Percentiles rank a stretch among this genome's conserved stretches.
Evolutionary conservation across 1,140 invertebrate species (phyloP).

Genomic region (Drosophila leontia): DNA sequence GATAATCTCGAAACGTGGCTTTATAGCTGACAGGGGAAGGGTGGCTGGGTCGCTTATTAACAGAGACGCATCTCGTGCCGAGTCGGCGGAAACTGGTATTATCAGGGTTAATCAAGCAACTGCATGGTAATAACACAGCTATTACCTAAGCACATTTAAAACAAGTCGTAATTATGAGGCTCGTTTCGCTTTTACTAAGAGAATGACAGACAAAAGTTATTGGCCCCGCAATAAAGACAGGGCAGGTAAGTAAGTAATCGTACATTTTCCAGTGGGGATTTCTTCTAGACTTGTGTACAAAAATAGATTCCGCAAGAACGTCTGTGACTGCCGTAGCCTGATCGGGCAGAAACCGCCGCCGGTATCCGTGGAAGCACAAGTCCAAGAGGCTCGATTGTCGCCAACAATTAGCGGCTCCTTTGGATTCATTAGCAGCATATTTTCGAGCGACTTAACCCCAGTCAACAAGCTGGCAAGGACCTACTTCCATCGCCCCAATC

Average conservation of each 20-base stretch:
- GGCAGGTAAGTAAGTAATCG: too few relatives aligned
- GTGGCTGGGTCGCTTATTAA: not conserved
- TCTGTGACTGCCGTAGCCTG: not conserved
- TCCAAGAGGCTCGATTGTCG: not conserved
- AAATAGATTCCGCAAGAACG: slow-evolving; percentile 17
- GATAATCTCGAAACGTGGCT: not conserved
- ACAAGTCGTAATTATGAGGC: not conserved
- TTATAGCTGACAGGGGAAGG: not conserved
- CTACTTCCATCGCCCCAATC: not conserved
- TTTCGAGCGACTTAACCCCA: slow-evolving; percentile 67
- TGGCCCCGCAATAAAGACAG: slow-evolving; percentile 1
- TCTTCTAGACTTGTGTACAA: not conserved
- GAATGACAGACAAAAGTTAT: slow-evolving; percentile 7
- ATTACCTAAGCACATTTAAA: not conserved
- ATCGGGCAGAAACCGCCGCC: not conserved
- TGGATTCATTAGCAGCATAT: slow-evolving; percentile 67
- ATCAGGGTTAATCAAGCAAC: slow-evolving; percentile 1
- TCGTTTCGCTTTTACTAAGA: not conserved
- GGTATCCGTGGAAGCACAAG: not conserved
- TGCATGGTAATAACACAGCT: slow-evolving; percentile 7
- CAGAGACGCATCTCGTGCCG: slow-evolving; percentile 7
- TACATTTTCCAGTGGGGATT: not conserved
- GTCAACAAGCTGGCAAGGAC: slow-evolving; percentile 38
- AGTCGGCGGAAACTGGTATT: slow-evolving; percentile 15
- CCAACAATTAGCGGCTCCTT: slow-evolving; percentile 73